Percentiles rank a stretch among this genome's conserved stretches.
Evolutionary conservation across 2,888 invertebrate species (phyloP).

Genomic region (Zygaena filipendulae): DNA sequence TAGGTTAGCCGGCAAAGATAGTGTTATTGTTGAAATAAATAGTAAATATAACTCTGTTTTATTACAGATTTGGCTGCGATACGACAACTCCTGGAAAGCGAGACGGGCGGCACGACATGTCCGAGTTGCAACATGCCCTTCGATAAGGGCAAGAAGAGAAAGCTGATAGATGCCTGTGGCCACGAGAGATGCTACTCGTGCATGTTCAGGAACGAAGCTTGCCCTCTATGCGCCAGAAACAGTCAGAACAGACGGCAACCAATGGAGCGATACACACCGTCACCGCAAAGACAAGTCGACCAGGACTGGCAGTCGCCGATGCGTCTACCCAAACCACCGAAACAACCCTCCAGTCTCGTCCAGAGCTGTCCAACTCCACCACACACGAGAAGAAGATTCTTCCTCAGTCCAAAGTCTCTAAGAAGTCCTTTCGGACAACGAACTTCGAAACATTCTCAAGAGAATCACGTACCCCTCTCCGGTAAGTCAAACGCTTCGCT

Average conservation of each 20-base stretch:
- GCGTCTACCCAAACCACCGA: slow-evolving; percentile 71
- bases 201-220: slow-evolving; percentile 91
- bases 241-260: slow-evolving; percentile 47
- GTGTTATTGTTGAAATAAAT: too few species aligned
- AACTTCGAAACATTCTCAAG: slow-evolving; percentile 54
- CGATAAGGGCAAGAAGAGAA: slow-evolving; percentile 96
- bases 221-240: slow-evolving; percentile 80
- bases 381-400: slow-evolving; percentile 79
- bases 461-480: slow-evolving; percentile 76
- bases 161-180: slow-evolving; percentile 94
- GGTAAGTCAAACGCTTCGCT: slow-evolving; percentile 61
- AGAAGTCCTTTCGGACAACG: slow-evolving; percentile 79
- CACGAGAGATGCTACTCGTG: slow-evolving; percentile 96
- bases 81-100: slow-evolving; percentile 81
- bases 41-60: slow-evolving; percentile 18
- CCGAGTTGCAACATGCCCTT: slow-evolving; percentile 94
- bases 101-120: slow-evolving; percentile 76
- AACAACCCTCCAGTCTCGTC: slow-evolving; percentile 62
- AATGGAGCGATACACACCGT: slow-evolving; percentile 56
- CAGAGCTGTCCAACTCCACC: slow-evolving; percentile 87
- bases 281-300: slow-evolving; percentile 47
- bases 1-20: too few species aligned
- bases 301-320: slow-evolving; percentile 62
- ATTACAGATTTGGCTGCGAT: slow-evolving; percentile 86
- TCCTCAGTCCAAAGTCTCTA: slow-evolving; percentile 83